Evolutionary conservation across 2,113 vertebrate species (phyloP).

Genomic region (Strix uralensis): DNA sequence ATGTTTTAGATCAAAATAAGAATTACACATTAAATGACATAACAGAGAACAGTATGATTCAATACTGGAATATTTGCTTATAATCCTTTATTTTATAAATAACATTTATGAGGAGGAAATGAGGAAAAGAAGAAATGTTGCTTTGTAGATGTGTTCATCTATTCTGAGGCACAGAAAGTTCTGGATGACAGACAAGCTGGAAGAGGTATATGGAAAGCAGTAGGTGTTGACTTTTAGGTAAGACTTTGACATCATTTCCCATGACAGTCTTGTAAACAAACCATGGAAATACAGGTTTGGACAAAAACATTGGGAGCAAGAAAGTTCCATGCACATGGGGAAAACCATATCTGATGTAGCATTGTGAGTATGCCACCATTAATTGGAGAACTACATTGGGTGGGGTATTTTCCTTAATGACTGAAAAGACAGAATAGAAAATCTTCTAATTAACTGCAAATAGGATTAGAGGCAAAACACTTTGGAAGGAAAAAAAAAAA

Average conservation of each 20-base stretch:
- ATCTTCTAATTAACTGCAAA: background rate
- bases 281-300: background rate
- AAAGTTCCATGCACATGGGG: background rate
- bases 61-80: background rate
- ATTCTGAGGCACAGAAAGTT: background rate
- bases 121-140: background rate
- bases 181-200: background rate
- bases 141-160: background rate
- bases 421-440: background rate
- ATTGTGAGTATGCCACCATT: background rate
- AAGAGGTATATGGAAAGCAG: background rate
- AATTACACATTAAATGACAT: background rate
- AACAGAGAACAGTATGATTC: background rate
- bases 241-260: background rate
- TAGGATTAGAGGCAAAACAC: background rate
- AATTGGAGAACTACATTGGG: background rate
- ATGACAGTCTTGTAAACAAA: background rate
- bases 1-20: background rate
- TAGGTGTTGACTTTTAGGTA: background rate
- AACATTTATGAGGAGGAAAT: background rate
- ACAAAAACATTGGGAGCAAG: background rate
- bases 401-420: background rate
- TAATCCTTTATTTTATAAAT: background rate
- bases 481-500: background rate
- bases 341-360: background rate